Evolutionary conservation across 1,140 invertebrate genomes (phyloP), one percentile per base, ranked within the genome.

Genomic region (Mesaphorura yosii): DNA sequence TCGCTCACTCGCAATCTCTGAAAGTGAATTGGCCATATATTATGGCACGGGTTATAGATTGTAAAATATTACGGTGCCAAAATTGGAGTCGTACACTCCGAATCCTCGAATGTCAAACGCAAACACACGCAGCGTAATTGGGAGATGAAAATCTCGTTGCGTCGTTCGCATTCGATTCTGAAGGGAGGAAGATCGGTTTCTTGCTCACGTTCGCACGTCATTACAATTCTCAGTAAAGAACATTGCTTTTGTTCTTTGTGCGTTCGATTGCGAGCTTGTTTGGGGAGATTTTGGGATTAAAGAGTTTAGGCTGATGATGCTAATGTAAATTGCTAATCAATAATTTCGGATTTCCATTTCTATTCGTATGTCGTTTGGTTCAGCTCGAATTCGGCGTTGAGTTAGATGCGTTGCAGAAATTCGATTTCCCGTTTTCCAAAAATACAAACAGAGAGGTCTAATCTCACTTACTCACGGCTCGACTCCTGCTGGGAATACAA

Each of bases 241-340:
- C 17, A 12, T 37, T 12, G 17, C 12, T 37, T 37, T 37, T 37
- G 34, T 37, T 37, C 34, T 17, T 37, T 17, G 12, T 17, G 34
- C 12, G 17, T 12, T 17, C 12, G 17, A 37, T 12, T 37, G 12
- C 12, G 34, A 37, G 12, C 17, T 37, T 37, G 12, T 17, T 37
- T 37, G 17, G 17, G 12, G 12, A 12, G 17, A 37, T 12, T 37
- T 37, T 37, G 12, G 12, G 12, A 12, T 12, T 37, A 37, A 17
- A 37, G 34, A 12, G 12, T 37, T 37, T 37, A 12, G 12, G 34
- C 17, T 37, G 12, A 37, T 37, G 17, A 37, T 37, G 12, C 17
- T 42, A 45, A 53, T 53, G 51, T 44, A 54, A 54, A 54, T 54
- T 48, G 37, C 52, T 54, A 54, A 54, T 54, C 52, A 54, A 54